Percentiles rank a stretch among this genome's conserved stretches.
Evolutionary conservation across 2,888 invertebrate species (phyloP).

Genomic region (Micropterix aruncella): DNA sequence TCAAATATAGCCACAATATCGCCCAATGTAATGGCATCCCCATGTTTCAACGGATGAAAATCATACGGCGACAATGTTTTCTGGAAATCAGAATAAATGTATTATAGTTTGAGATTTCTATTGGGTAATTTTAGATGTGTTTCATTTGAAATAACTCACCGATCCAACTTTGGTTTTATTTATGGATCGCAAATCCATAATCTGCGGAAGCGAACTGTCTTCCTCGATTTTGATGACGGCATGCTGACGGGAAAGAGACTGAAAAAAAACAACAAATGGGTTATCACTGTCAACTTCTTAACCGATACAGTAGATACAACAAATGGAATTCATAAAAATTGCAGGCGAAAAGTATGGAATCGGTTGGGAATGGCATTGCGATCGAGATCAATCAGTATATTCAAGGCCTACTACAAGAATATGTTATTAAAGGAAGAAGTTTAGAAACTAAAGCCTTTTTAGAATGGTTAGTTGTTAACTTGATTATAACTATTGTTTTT

Average conservation of each 20-base stretch:
- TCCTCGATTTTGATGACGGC: conserved; percentile 30
- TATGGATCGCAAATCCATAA: neutral
- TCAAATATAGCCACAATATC: neutral
- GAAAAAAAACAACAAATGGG: conserved; percentile 16
- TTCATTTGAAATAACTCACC: neutral
- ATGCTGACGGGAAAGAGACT: conserved; percentile 34
- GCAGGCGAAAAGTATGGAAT: too few species aligned
- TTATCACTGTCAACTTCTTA: too few species aligned
- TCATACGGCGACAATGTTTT: neutral
- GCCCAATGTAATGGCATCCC: neutral
- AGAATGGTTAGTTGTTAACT: too few species aligned
- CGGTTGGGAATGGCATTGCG: too few species aligned
- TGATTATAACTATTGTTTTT: too few species aligned
- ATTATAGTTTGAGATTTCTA: too few species aligned
- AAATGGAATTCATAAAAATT: too few species aligned
- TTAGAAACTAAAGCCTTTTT: too few species aligned
- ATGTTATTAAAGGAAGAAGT: too few species aligned
- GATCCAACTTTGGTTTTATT: neutral
- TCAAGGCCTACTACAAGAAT: too few species aligned
- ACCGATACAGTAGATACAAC: too few species aligned
- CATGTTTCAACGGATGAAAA: neutral
- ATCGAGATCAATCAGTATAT: too few species aligned
- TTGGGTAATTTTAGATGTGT: neutral
- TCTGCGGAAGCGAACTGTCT: conserved; percentile 6
- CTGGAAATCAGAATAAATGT: neutral